phyloP scores from a whole-genome alignment of 2,113 vertebrate species.

The Ailurus styani region DNA sequence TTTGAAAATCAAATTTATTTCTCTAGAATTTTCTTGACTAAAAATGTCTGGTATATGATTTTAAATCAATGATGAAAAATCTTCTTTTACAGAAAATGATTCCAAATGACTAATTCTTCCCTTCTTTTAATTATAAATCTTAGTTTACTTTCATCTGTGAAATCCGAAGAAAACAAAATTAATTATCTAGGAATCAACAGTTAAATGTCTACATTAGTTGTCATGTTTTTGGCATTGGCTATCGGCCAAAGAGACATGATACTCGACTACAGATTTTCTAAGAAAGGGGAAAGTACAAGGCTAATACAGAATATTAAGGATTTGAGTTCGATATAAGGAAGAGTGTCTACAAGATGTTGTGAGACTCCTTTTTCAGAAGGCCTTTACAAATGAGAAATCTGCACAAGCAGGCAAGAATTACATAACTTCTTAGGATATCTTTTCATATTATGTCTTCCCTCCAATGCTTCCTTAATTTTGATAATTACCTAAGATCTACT shows the following conservation, averaged over 20 bases:
- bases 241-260: not conserved
- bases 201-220: not conserved
- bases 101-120: not conserved
- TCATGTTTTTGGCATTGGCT: not conserved
- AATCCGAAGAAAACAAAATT: not conserved
- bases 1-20: constrained; percentile 19
- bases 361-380: not conserved
- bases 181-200: not conserved
- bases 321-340: not conserved
- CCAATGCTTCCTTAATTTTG: not conserved
- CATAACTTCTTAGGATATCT: not conserved
- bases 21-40: not conserved
- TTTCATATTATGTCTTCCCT: not conserved
- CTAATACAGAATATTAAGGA: not conserved
- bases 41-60: not conserved
- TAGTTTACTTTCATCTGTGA: not conserved
- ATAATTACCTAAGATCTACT: not conserved
- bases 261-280: not conserved
- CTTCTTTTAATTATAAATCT: not conserved
- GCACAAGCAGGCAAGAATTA: not conserved
- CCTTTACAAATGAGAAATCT: not conserved
- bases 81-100: not conserved
- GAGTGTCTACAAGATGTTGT: not conserved
- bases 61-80: not conserved
- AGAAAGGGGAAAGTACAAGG: not conserved